These are phyloP conservation scores for Ostrea edulis DNA, from an alignment of 1,140 invertebrate genomes.

Conservation along the genomic window DNA sequence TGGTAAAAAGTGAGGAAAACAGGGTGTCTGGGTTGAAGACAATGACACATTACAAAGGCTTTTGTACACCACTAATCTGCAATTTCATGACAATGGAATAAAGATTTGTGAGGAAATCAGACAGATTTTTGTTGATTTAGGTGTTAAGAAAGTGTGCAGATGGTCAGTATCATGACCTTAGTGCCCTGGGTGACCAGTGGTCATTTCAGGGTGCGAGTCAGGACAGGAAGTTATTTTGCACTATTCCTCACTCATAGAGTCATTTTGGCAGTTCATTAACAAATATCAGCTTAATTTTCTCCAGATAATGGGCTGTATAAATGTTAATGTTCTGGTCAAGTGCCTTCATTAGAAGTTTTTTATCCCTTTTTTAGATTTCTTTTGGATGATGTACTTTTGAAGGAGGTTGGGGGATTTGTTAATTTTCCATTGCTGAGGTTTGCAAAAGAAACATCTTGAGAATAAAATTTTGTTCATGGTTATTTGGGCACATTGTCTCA, in stretches of 20 bases:
- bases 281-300: constrained; percentile 31
- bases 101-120: background rate
- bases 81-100: constrained; percentile 10
- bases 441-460: background rate
- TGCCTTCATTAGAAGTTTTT: constrained; percentile 25
- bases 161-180: constrained; percentile 30
- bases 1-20: background rate
- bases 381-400: constrained; percentile 25
- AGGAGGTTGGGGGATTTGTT: constrained; percentile 15
- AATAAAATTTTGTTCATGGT: constrained; percentile 6
- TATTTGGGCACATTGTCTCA: constrained; percentile 6
- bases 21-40: background rate
- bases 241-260: background rate
- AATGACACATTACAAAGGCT: background rate
- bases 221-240: constrained; percentile 1
- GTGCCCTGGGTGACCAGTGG: constrained; percentile 1
- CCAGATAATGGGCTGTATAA: constrained; percentile 33
- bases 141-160: constrained; percentile 20
- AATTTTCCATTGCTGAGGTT: background rate
- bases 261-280: constrained; percentile 34
- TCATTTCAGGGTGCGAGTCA: constrained; percentile 1
- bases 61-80: background rate
- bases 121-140: constrained; percentile 37
- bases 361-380: background rate
- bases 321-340: constrained; percentile 38